Evolutionary conservation across 2,113 vertebrate species (phyloP).

Genomic region (Vulpes lagopus): DNA sequence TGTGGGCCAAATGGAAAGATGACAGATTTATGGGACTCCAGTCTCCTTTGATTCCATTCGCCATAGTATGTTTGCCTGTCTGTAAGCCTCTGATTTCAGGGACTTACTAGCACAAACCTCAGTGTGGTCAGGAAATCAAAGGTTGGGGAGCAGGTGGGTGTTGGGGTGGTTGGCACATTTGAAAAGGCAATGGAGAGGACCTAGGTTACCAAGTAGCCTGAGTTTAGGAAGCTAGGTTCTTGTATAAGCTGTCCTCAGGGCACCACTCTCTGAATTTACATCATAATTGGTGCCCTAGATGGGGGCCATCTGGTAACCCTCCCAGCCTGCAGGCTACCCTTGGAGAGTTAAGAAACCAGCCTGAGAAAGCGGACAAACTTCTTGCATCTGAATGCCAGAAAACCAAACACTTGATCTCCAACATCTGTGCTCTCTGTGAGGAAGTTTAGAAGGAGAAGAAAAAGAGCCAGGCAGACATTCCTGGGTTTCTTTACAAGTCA

Average conservation of each 20-base stretch:
- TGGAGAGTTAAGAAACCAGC: neutral
- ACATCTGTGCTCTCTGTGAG: neutral
- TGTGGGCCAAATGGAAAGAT: neutral
- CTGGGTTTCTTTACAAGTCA: constrained; percentile 44
- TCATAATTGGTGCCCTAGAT: rapidly evolving
- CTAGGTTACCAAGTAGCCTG: neutral
- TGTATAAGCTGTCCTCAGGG: neutral
- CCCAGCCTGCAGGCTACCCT: neutral
- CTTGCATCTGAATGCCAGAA: neutral
- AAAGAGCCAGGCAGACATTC: neutral
- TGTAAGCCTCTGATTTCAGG: neutral
- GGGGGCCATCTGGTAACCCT: neutral
- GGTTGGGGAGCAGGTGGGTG: neutral
- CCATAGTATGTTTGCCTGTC: too few relatives aligned
- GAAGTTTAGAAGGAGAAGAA: neutral
- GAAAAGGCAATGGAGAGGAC: neutral
- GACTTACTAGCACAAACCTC: neutral
- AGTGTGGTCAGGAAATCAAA: neutral
- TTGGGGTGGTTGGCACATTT: neutral
- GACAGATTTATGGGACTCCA: neutral
- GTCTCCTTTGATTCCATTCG: neutral
- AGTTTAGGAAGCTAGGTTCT: neutral
- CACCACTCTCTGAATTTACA: too few relatives aligned
- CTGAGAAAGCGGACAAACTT: neutral
- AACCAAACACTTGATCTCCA: neutral